These are phyloP conservation scores for Drosophila stalkeri DNA, from an alignment of 2,888 invertebrate genomes.

Conservation along the genomic window DNA sequence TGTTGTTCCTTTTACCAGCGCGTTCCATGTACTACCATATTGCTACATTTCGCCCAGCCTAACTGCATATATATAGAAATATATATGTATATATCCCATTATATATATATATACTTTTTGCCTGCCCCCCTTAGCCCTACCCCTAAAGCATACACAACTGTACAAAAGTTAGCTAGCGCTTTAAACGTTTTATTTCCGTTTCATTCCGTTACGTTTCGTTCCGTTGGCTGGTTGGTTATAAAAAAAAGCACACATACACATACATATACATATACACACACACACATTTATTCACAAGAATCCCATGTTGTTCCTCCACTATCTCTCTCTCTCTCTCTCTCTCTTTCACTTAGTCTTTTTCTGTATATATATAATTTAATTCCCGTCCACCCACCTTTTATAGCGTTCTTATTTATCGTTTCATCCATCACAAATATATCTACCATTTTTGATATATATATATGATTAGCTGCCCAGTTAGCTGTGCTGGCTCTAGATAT, in stretches of 20 bases:
- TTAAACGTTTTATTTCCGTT: constrained; percentile 34
- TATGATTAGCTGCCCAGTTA: constrained; percentile 45
- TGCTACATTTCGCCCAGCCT: constrained; percentile 70
- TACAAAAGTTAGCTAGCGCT: constrained; percentile 51
- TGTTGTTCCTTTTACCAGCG: constrained; percentile 36
- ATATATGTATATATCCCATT: constrained; percentile 20
- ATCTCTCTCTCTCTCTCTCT: constrained; percentile 27
- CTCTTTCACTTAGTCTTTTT: constrained; percentile 30
- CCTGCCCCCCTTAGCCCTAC: constrained; percentile 44
- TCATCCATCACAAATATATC: constrained; percentile 11
- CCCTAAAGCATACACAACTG: constrained; percentile 15
- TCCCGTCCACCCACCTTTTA: not conserved
- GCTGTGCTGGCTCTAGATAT: constrained; percentile 51
- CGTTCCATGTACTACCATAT: constrained; percentile 68
- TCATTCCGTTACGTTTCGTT: constrained; percentile 55
- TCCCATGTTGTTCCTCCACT: constrained; percentile 84
- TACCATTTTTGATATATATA: not conserved
- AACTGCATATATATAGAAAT: constrained; percentile 52
- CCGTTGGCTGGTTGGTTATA: constrained; percentile 57
- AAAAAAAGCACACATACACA: constrained; percentile 37
- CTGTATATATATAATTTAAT: constrained; percentile 56
- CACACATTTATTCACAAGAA: constrained; percentile 50
- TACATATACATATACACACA: constrained; percentile 43
- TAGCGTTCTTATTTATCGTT: constrained; percentile 4
- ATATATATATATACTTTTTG: constrained; percentile 28